Evolutionary conservation across 2,113 vertebrate genomes (phyloP).

Genomic region (Uria lomvia): DNA sequence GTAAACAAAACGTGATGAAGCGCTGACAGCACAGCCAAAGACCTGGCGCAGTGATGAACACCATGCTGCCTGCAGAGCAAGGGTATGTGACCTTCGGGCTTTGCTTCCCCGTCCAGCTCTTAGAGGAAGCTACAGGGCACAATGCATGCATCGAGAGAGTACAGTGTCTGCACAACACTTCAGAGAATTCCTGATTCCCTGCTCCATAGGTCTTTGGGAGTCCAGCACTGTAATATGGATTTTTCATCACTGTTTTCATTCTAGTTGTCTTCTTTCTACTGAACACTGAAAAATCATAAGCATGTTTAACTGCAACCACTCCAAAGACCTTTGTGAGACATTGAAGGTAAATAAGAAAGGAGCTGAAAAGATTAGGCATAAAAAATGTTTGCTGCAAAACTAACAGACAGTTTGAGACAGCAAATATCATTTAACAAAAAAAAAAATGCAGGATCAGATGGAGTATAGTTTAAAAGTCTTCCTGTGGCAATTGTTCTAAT

Average conservation of each 20-base stretch:
- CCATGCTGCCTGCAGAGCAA: neutral
- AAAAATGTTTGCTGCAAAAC: neutral
- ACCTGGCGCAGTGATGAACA: neutral
- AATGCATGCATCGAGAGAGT: accelerated
- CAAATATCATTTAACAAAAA: neutral
- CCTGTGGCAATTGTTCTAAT: neutral
- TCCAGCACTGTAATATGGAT: neutral
- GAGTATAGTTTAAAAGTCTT: neutral
- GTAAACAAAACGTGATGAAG: neutral
- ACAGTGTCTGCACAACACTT: neutral
- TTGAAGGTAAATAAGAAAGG: neutral
- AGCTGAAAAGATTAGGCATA: neutral
- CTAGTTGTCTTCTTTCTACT: neutral
- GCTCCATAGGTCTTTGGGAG: neutral
- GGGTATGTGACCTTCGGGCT: neutral
- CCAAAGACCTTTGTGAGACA: neutral
- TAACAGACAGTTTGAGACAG: neutral
- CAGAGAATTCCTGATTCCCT: neutral
- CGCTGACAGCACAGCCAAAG: neutral
- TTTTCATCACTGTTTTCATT: neutral
- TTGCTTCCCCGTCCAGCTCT: neutral
- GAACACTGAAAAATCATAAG: neutral
- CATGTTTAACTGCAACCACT: neutral
- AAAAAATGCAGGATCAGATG: neutral
- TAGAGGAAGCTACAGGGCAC: neutral